These are phyloP conservation scores for Podabrus alpinus DNA, from an alignment of 2,888 invertebrate species.

Conservation along the genomic window DNA sequence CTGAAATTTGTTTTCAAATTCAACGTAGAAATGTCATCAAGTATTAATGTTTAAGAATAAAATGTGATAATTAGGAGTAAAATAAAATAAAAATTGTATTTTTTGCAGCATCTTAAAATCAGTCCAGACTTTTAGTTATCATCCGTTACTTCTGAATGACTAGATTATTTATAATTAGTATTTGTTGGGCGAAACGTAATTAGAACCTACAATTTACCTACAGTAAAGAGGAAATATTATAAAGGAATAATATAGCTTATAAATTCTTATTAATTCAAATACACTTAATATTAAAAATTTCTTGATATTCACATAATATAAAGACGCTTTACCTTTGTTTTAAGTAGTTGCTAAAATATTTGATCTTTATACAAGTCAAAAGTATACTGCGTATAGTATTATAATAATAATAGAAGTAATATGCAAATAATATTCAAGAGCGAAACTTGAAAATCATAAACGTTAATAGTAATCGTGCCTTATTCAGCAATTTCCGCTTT, in stretches of 20 bases:
- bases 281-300: not conserved
- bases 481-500: slow-evolving; percentile 33
- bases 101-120: too few species aligned
- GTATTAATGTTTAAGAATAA: too few species aligned
- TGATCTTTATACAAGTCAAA: not conserved
- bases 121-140: too few species aligned
- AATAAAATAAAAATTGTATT: too few species aligned
- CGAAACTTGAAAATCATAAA: slow-evolving; percentile 23
- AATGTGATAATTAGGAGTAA: too few species aligned
- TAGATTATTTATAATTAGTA: too few species aligned
- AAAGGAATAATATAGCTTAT: not conserved
- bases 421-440: slow-evolving; percentile 20
- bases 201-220: too few species aligned
- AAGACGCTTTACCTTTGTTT: not conserved
- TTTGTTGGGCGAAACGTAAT: too few species aligned
- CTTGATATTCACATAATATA: not conserved
- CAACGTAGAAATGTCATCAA: too few species aligned
- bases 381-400: slow-evolving; percentile 3
- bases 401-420: slow-evolving; percentile 17
- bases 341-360: not conserved
- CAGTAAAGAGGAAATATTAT: not conserved
- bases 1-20: too few species aligned
- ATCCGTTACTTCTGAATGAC: too few species aligned
- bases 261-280: not conserved
- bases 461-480: slow-evolving; percentile 27